These are phyloP conservation scores for Drosophila diplacantha DNA, from an alignment of 2,888 invertebrate species.

Conservation along the genomic window DNA sequence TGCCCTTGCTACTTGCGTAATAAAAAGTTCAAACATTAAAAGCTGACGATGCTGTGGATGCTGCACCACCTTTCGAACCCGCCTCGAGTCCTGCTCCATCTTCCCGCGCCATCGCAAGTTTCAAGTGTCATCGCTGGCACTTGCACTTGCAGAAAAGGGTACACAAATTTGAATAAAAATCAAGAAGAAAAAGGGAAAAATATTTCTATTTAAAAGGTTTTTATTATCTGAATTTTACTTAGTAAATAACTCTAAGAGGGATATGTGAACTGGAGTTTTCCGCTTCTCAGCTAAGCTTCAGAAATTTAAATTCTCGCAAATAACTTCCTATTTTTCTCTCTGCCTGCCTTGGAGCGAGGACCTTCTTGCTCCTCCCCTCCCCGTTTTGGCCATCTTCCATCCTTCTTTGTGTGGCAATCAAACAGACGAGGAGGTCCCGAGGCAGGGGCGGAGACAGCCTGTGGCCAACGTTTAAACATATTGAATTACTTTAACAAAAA, in stretches of 20 bases:
- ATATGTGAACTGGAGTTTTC: not conserved
- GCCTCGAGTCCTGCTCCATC: conserved; percentile 22
- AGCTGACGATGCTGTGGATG: conserved; percentile 48
- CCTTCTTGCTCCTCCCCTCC: conserved; percentile 5
- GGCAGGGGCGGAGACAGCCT: conserved; percentile 29
- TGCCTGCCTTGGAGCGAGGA: conserved; percentile 35
- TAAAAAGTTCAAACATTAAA: conserved; percentile 71
- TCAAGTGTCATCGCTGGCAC: conserved; percentile 51
- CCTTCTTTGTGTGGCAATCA: conserved; percentile 63
- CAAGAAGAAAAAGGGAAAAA: not conserved
- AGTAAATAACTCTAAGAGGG: not conserved
- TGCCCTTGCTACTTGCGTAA: conserved; percentile 47
- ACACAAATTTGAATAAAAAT: not conserved
- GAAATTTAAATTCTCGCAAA: not conserved
- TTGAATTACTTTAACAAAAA: conserved; percentile 60
- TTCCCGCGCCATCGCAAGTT: conserved; percentile 52
- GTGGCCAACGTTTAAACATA: conserved; percentile 64
- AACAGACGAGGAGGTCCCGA: conserved; percentile 35
- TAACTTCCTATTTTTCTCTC: not conserved
- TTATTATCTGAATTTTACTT: too few species aligned
- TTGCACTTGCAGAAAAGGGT: conserved; percentile 15
- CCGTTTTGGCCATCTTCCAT: conserved; percentile 12
- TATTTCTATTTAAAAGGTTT: not conserved
- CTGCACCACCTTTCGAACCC: conserved; percentile 18
- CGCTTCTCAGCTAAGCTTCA: too few species aligned